Evolutionary conservation across 2,888 invertebrate species (phyloP).

Genomic region (Xylota sylvarum): DNA sequence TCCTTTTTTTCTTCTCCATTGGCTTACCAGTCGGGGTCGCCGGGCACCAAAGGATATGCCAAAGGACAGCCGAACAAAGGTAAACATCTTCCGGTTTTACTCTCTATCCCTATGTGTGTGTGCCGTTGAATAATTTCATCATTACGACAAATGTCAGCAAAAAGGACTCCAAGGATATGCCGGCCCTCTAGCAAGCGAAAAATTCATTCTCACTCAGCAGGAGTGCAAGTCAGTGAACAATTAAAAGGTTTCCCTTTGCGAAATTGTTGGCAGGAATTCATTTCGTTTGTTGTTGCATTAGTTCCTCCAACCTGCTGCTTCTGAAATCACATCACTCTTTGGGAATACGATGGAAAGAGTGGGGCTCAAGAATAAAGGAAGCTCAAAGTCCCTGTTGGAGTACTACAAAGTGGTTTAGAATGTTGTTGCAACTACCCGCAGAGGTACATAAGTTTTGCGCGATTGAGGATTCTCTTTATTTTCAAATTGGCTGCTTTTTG

Average conservation of each 20-base stretch:
- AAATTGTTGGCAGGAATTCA: constrained; percentile 47
- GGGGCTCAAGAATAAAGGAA: too few species aligned
- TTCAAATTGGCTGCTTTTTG: constrained; percentile 45
- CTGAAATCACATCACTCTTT: constrained; percentile 59
- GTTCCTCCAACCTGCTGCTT: constrained; percentile 5
- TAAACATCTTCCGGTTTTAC: constrained; percentile 28
- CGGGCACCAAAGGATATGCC: constrained; percentile 12
- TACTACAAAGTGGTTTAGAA: constrained; percentile 48
- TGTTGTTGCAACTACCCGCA: constrained; percentile 36
- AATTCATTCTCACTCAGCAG: not conserved
- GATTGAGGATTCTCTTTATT: constrained; percentile 46
- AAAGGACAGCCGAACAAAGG: constrained; percentile 57
- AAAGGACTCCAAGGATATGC: constrained; percentile 46
- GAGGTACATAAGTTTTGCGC: constrained; percentile 32
- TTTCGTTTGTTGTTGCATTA: constrained; percentile 35
- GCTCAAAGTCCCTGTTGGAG: constrained; percentile 28
- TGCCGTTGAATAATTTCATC: constrained; percentile 65
- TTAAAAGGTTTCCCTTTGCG: constrained; percentile 73
- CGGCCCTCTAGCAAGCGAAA: constrained; percentile 13
- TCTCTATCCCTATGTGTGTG: constrained; percentile 14
- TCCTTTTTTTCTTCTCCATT: constrained; percentile 7
- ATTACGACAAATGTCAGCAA: constrained; percentile 64
- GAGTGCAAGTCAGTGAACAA: constrained; percentile 60
- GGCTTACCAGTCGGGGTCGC: not conserved
- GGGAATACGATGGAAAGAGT: constrained; percentile 41